Percentiles rank a stretch among this genome's conserved stretches.
Conservation (phyloP, 1,140 invertebrate genomes). For the Trichonephila clavipes region DNA sequence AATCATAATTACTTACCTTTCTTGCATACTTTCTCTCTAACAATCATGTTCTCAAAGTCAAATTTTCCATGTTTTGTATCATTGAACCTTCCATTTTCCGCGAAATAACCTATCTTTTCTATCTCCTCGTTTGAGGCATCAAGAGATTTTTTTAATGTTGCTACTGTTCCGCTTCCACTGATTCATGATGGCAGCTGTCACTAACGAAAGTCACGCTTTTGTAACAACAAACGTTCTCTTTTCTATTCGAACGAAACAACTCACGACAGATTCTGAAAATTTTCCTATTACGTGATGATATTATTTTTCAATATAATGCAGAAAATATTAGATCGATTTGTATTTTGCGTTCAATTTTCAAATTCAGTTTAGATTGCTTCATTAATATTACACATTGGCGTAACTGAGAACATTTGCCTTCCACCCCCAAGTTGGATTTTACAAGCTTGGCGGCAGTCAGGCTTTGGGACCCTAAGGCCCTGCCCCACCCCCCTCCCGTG, state of each 20-base stretch:
- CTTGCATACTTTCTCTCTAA: background rate
- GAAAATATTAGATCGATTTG: background rate
- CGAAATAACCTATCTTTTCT: slow-evolving; percentile 3
- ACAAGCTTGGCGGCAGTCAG: no score
- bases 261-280: background rate
- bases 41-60: background rate
- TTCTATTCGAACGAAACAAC: background rate
- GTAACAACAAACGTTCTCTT: slow-evolving; percentile 11
- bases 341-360: background rate
- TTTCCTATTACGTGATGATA: background rate
- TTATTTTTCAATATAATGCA: background rate
- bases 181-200: slow-evolving; percentile 23
- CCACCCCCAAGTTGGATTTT: no score
- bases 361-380: no score
- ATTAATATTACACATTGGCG: no score
- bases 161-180: slow-evolving; percentile 28
- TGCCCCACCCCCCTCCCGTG: no score
- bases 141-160: background rate
- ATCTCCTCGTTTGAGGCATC: background rate
- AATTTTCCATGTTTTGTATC: background rate
- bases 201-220: slow-evolving; percentile 10
- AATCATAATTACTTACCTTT: background rate
- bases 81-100: background rate
- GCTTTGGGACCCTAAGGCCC: no score
- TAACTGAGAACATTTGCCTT: no score